phyloP scores from a whole-genome alignment of 2,888 invertebrate species.

The Caradrina kadenii region DNA sequence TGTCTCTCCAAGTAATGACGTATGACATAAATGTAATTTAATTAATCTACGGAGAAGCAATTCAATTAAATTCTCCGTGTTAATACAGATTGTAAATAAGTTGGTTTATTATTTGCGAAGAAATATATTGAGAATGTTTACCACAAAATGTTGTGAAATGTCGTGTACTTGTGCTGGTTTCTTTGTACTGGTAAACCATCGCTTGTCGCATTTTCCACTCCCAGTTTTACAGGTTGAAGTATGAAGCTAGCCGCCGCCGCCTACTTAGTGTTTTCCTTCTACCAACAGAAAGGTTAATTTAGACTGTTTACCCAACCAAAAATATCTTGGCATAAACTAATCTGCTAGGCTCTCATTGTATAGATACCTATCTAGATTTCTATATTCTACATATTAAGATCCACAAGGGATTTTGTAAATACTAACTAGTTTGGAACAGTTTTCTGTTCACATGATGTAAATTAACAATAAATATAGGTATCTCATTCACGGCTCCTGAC shows the following conservation, averaged over 20 bases:
- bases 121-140: not conserved
- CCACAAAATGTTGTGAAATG: not conserved
- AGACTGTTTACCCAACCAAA: conserved; percentile 20
- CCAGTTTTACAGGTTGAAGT: conserved; percentile 39
- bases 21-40: conserved; percentile 39
- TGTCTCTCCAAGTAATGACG: conserved; percentile 34
- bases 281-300: conserved; percentile 53
- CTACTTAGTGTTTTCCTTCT: conserved; percentile 65
- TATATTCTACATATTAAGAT: conserved; percentile 23
- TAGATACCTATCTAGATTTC: conserved; percentile 24
- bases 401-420: conserved; percentile 47
- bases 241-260: conserved; percentile 36
- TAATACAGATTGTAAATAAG: conserved; percentile 44
- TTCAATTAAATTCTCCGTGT: conserved; percentile 39
- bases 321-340: conserved; percentile 37
- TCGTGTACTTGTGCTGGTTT: conserved; percentile 6
- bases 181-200: not conserved
- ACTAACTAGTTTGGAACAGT: conserved; percentile 54
- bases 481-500: conserved; percentile 27
- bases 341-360: conserved; percentile 37
- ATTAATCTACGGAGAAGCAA: conserved; percentile 42
- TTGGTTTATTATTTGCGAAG: conserved; percentile 18
- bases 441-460: conserved; percentile 51
- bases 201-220: not conserved
- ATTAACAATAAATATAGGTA: conserved; percentile 51